Base-by-base conservation (phyloP, 2,113 vertebrate species). In the Passerina amoena region DNA sequence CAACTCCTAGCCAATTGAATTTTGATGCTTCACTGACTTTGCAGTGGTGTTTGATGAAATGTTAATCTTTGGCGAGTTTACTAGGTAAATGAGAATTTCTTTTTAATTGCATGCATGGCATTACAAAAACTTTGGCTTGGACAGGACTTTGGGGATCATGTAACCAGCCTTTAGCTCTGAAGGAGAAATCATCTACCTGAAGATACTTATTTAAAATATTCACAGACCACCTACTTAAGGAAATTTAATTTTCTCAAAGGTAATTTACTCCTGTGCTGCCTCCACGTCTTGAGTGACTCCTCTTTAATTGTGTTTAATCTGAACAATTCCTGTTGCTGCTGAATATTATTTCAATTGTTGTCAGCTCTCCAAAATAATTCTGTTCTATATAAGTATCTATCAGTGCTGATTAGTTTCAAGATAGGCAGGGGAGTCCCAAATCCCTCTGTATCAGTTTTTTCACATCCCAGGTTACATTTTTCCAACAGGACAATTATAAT, bases 121-220 rank as follows among this genome's bases (percentile, higher is more conserved):
- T 79, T 24, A 44, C 27, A 25, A 48, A 92, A 64, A 10, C 2
- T 0, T 45, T 71, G 48, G 28, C 21, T 57, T 61, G 50, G 33
- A 38, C 4, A 10, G 27, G 14, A 72, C 11, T 64, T 82, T 0
- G 0, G 30, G 23, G 10, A 68, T 86, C 2, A 5, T 33, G 28
- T 68, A 45, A 72, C 17, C 18, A 75, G 13, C 7, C 9, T 85
- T 79, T 47, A 82, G 5, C 23, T 60, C 51, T 75, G 37, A 66
- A 71, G 17, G 11, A 79, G 18, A 68, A 79, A 12, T 24, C 48
- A 6, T 87, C 53, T 63, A 47, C 12, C 4, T 75, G 53, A 22
- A 51, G 23, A 23, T 42, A 50, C 11, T 66, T 84, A 50, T 54
- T 92, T 84, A 68, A 23, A 56, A 14, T 85, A 30, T 70, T 90